Evolutionary conservation across 2,797 vertebrate genomes (phyloP).

Genomic region (Chromis chromis): DNA sequence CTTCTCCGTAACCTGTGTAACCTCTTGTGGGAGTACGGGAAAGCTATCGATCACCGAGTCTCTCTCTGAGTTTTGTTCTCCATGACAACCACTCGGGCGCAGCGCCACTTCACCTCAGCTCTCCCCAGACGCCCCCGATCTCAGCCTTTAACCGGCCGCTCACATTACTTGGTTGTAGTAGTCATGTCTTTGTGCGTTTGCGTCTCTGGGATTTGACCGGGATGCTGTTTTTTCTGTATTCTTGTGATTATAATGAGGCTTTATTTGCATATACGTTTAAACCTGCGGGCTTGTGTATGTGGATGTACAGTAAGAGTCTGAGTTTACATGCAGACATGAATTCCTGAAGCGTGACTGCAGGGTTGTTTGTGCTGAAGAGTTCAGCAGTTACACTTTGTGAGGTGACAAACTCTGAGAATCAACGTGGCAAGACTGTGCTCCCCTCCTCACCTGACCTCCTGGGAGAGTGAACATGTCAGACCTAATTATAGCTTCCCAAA

Average conservation of each 20-base stretch:
- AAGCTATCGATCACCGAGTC: conserved; percentile 62
- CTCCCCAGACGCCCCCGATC: conserved; percentile 30
- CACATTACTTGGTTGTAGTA: conserved; percentile 4
- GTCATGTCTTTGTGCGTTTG: not conserved
- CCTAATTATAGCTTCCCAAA: conserved; percentile 64
- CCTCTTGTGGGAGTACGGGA: conserved; percentile 59
- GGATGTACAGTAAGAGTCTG: conserved; percentile 3
- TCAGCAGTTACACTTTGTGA: conserved; percentile 50
- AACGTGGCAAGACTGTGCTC: conserved; percentile 39
- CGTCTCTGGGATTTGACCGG: not conserved
- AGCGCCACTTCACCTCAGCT: conserved; percentile 41
- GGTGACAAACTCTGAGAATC: conserved; percentile 47
- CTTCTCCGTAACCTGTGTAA: conserved; percentile 36
- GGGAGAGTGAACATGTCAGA: conserved; percentile 57
- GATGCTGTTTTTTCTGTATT: not conserved
- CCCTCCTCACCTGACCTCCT: conserved; percentile 37
- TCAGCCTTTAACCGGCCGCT: conserved; percentile 22
- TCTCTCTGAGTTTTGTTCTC: conserved; percentile 55
- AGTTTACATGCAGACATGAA: conserved; percentile 12
- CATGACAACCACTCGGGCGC: conserved; percentile 56
- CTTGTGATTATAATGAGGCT: conserved; percentile 3
- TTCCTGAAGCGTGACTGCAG: conserved; percentile 40
- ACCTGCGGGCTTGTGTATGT: not conserved
- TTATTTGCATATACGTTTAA: conserved; percentile 4
- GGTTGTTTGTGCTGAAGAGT: conserved; percentile 54